These are phyloP conservation scores for human DNA, from an alignment of 2,113 vertebrate genomes.

Conservation along the genomic window GRCh38 chr18:32764501-32765000, in stretches of 20 bases:
- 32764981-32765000: neutral
- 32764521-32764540: neutral
- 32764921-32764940: neutral
- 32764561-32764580: neutral
- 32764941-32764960: neutral
- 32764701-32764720: neutral
- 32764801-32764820: neutral
- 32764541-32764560: neutral
- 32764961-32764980: neutral
- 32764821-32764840: neutral
- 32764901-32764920: neutral
- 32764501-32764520: neutral
- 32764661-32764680: neutral
- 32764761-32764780: neutral
- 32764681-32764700: neutral
- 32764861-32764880: neutral
- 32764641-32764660: neutral
- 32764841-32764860: neutral
- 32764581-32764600: neutral
- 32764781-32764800: neutral
- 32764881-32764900: neutral
- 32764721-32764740: neutral
- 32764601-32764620: neutral
- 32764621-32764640: neutral
- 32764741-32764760: neutral